Percentiles rank a stretch among this genome's conserved stretches.
Evolutionary conservation across 2,113 vertebrate genomes (phyloP).

Genomic region (Monarcha castaneiventris): DNA sequence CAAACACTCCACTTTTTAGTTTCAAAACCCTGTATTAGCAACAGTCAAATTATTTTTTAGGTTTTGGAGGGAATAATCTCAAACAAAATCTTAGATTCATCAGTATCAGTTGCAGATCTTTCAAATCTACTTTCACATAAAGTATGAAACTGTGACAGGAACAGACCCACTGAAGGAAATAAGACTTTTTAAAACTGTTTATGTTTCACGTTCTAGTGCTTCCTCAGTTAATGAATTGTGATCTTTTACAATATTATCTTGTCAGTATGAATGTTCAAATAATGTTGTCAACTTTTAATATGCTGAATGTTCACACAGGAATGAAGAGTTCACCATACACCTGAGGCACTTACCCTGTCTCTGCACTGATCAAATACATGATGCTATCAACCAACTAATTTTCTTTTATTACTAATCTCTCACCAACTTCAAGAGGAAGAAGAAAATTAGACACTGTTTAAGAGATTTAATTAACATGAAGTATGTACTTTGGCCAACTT

Average conservation of each 20-base stretch:
- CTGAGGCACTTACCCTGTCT: background rate
- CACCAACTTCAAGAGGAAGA: background rate
- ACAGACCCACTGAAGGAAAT: background rate
- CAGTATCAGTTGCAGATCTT: background rate
- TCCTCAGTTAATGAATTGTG: background rate
- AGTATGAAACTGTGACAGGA: background rate
- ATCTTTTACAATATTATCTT: background rate
- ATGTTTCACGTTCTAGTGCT: background rate
- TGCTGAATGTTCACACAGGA: background rate
- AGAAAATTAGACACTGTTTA: constrained; percentile 1
- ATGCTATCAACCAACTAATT: constrained; percentile 8
- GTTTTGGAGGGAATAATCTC: background rate
- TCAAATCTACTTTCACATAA: background rate
- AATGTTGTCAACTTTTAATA: background rate
- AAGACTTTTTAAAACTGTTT: background rate
- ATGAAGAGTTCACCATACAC: background rate
- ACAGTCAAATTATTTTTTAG: background rate
- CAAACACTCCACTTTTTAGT: background rate
- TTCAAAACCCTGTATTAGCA: background rate
- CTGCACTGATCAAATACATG: background rate
- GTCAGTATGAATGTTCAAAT: background rate
- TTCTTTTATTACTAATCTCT: constrained; percentile 40
- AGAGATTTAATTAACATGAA: constrained; percentile 10
- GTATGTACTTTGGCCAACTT: background rate
- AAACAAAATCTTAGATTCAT: background rate